phyloP scores from a whole-genome alignment of 2,113 vertebrate species.

The Zingel zingel region DNA sequence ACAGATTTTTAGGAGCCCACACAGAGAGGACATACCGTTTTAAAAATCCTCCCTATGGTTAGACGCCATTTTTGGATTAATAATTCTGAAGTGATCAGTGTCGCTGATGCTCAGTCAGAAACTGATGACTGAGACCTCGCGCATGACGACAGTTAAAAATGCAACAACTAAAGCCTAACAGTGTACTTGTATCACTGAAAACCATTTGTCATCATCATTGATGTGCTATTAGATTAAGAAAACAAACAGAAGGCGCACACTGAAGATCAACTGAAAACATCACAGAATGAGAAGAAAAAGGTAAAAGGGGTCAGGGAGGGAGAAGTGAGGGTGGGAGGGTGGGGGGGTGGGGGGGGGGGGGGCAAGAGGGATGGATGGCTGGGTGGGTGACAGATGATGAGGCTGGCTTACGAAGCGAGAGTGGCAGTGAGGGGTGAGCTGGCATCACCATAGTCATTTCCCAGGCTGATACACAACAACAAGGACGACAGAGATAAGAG shows the following conservation, averaged over 20 bases:
- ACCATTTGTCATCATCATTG: constrained; percentile 86
- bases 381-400: constrained; percentile 83
- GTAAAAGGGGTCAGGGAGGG: background rate
- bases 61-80: background rate
- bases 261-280: constrained; percentile 84
- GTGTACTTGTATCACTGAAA: background rate
- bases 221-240: constrained; percentile 82
- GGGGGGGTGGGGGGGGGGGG: background rate
- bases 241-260: constrained; percentile 68
- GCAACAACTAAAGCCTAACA: background rate
- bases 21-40: background rate
- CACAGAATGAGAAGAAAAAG: constrained; percentile 83
- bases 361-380: too few species aligned
- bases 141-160: background rate
- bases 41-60: background rate
- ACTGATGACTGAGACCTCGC: background rate
- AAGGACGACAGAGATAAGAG: constrained; percentile 78
- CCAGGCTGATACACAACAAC: constrained; percentile 79
- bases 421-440: constrained; percentile 88
- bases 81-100: background rate
- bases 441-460: constrained; percentile 93
- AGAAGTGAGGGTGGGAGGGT: constrained; percentile 9
- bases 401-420: constrained; percentile 84
- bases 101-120: constrained; percentile 1
- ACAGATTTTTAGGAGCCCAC: background rate